Evolutionary conservation across 1,140 invertebrate genomes (phyloP).

Genomic region (Caenorhabditis brenneri): DNA sequence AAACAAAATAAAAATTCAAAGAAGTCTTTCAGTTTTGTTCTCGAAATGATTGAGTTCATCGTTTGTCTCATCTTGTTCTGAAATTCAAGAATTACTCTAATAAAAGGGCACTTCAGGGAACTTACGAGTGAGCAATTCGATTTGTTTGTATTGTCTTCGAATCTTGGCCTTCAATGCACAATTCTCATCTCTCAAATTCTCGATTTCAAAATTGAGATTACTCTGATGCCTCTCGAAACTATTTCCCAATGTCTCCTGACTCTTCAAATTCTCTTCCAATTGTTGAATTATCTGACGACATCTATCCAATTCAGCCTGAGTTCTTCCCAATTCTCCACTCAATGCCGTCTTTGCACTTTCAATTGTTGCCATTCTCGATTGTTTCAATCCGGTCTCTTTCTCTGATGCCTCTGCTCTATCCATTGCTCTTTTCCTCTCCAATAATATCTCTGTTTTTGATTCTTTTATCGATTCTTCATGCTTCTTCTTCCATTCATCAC

Average conservation of each 20-base stretch:
- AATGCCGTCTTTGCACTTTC: slow-evolving; percentile 42
- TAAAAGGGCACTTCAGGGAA: background rate
- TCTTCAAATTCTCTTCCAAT: slow-evolving; percentile 60
- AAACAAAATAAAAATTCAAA: background rate
- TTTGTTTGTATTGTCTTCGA: slow-evolving; percentile 64
- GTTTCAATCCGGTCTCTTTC: slow-evolving; percentile 53
- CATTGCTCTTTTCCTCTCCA: slow-evolving; percentile 60
- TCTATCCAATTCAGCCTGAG: slow-evolving; percentile 57
- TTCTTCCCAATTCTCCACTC: slow-evolving; percentile 24
- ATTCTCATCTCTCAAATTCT: slow-evolving; percentile 63
- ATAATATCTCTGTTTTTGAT: slow-evolving; percentile 54
- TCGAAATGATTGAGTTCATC: slow-evolving; percentile 52
- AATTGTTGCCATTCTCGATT: slow-evolving; percentile 42
- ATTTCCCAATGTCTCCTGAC: slow-evolving; percentile 61
- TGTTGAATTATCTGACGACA: slow-evolving; percentile 57
- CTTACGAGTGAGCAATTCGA: slow-evolving; percentile 65
- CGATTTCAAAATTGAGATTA: slow-evolving; percentile 54
- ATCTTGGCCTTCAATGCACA: slow-evolving; percentile 63
- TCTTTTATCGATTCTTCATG: slow-evolving; percentile 44
- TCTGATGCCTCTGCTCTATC: slow-evolving; percentile 53
- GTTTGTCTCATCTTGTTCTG: slow-evolving; percentile 56
- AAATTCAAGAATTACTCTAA: slow-evolving; percentile 6
- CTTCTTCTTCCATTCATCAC: slow-evolving; percentile 47
- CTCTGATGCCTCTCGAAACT: slow-evolving; percentile 63
- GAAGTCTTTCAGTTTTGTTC: slow-evolving; percentile 41